phyloP scores from a whole-genome alignment of 2,113 vertebrate species.

The Aspidoscelis tigris region DNA sequence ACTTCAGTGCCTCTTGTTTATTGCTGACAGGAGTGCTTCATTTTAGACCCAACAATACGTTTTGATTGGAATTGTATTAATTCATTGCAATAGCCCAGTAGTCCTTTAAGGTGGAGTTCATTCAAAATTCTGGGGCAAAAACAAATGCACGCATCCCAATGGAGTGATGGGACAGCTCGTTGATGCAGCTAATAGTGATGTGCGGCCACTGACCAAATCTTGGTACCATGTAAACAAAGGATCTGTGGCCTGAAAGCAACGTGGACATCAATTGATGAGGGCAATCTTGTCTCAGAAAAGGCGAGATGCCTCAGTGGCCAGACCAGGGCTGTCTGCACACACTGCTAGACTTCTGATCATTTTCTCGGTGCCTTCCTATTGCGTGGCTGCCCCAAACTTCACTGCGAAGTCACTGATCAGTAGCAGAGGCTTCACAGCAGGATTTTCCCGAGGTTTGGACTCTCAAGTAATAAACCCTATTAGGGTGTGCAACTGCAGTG shows the following conservation, averaged over 20 bases:
- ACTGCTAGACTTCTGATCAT: not conserved
- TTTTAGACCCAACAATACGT: too few species aligned
- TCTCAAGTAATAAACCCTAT: not conserved
- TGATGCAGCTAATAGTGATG: not conserved
- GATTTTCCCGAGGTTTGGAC: not conserved
- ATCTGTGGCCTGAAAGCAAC: not conserved
- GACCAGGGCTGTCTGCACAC: too few species aligned
- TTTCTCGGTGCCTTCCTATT: not conserved
- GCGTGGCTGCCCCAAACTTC: not conserved
- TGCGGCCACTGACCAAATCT: not conserved
- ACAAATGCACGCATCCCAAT: not conserved
- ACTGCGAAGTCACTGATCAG: not conserved
- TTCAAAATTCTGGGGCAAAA: not conserved
- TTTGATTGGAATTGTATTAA: not conserved
- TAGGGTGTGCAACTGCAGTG: not conserved
- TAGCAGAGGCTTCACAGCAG: conserved; percentile 12
- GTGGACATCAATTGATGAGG: not conserved
- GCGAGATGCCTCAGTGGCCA: not conserved
- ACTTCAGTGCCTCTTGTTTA: not conserved
- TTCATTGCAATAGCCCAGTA: not conserved
- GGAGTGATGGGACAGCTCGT: not conserved
- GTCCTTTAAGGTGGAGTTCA: not conserved
- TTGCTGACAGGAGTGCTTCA: not conserved
- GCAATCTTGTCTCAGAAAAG: not conserved
- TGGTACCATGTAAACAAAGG: not conserved